Percentiles rank a stretch among this genome's conserved stretches.
Evolutionary conservation across 2,888 invertebrate genomes (phyloP).

Genomic region (Sialis lutaria): DNA sequence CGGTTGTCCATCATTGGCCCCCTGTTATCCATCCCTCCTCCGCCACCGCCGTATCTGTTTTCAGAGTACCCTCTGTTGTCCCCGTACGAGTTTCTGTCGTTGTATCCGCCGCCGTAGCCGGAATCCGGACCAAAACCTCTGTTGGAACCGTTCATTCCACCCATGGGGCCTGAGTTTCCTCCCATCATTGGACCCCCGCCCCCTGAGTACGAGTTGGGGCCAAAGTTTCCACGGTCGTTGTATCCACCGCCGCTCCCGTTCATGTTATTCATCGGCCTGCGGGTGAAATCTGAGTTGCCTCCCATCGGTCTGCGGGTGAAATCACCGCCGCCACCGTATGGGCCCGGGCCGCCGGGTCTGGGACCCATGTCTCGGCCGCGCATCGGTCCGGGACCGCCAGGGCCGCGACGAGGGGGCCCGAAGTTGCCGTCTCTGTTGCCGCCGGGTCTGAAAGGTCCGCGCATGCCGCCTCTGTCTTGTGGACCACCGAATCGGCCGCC

Average conservation of each 20-base stretch:
- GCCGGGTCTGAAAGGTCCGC: constrained; percentile 34
- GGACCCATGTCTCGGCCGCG: constrained; percentile 7
- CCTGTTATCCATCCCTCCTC: constrained; percentile 11
- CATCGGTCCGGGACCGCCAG: constrained; percentile 6
- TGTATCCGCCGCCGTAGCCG: constrained; percentile 11
- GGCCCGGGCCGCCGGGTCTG: constrained; percentile 18
- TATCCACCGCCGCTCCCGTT: constrained; percentile 1
- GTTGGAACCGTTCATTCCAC: constrained; percentile 3
- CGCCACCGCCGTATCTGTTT: constrained; percentile 2
- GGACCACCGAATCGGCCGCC: constrained; percentile 20
- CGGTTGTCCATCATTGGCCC: constrained; percentile 17
- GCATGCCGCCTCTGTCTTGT: constrained; percentile 29
- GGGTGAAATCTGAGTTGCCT: neutral
- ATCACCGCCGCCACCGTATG: constrained; percentile 16
- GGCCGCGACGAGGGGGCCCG: constrained; percentile 24
- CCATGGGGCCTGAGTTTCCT: neutral
- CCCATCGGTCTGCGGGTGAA: neutral
- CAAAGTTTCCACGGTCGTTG: neutral
- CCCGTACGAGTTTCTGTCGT: constrained; percentile 4
- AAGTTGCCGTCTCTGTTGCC: constrained; percentile 28
- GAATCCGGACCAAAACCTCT: constrained; percentile 6
- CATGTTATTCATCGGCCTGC: neutral
- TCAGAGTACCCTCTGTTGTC: constrained; percentile 16
- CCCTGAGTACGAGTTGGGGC: neutral
- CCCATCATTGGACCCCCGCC: neutral